A percentile compares a stretch with the other conserved stretches of the same genome.
These are phyloP conservation scores for Cebidichthys violaceus DNA, from an alignment of 2,113 vertebrate genomes.

Conservation along the genomic window DNA sequence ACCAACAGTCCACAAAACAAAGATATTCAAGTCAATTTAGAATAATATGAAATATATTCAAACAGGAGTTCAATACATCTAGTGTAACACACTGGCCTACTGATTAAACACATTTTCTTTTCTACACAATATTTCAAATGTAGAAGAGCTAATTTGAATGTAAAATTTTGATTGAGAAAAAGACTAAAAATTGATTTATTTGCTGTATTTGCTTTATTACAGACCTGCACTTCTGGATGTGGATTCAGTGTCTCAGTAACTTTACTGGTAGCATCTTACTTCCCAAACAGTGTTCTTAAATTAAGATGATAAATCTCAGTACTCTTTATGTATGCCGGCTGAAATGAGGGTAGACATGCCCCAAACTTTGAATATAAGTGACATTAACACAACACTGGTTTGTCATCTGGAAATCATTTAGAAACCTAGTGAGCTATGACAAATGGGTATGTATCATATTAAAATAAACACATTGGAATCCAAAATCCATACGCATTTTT, in stretches of 20 bases:
- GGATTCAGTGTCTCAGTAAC: neutral
- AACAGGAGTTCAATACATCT: neutral
- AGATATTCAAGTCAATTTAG: neutral
- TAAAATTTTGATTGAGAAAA: neutral
- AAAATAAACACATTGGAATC: slow-evolving; percentile 75
- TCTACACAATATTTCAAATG: neutral
- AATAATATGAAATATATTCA: neutral
- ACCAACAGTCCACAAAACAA: neutral
- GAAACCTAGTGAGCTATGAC: slow-evolving; percentile 86
- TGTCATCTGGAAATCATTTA: slow-evolving; percentile 93
- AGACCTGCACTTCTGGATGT: neutral
- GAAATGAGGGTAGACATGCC: slow-evolving; percentile 87
- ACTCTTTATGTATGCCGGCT: slow-evolving; percentile 63
- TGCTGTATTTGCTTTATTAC: neutral
- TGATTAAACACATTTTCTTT: neutral
- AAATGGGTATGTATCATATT: slow-evolving; percentile 80
- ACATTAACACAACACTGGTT: slow-evolving; percentile 86
- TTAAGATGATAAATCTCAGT: neutral
- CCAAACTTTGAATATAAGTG: slow-evolving; percentile 85
- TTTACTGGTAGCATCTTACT: neutral
- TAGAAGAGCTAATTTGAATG: neutral
- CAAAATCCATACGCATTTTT: slow-evolving; percentile 66
- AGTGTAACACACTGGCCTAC: neutral
- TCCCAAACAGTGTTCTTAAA: neutral
- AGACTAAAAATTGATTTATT: neutral